These are phyloP conservation scores for Globodera rostochiensis DNA, from an alignment of 1,140 invertebrate species.

Conservation along the genomic window DNA sequence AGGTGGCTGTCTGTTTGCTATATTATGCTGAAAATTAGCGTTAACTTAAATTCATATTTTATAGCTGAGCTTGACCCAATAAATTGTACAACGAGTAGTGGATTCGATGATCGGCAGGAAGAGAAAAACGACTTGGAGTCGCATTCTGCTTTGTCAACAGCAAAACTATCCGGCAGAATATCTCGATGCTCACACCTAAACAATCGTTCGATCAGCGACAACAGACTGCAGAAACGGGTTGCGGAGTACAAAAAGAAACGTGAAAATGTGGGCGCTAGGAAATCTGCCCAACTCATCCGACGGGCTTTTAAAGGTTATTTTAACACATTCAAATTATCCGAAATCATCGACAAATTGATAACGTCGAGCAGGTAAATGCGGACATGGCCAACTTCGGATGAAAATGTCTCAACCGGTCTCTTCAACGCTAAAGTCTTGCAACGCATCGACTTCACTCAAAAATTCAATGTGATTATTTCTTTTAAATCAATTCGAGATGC, in stretches of 20 bases:
- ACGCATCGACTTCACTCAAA: conserved; percentile 19
- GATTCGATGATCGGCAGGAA: not conserved
- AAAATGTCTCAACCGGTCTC: conserved; percentile 24
- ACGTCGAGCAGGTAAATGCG: not conserved
- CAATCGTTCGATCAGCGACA: conserved; percentile 2
- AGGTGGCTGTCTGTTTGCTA: not conserved
- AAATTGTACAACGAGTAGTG: too few species aligned
- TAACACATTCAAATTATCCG: not conserved
- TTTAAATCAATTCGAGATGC: not conserved
- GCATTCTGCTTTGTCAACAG: not conserved
- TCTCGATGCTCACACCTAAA: not conserved
- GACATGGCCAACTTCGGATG: not conserved
- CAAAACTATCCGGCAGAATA: not conserved
- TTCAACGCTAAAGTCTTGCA: conserved; percentile 13
- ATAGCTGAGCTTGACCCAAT: too few species aligned
- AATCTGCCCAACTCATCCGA: conserved; percentile 29
- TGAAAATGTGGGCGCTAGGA: conserved; percentile 26
- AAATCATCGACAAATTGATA: not conserved
- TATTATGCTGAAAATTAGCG: too few species aligned
- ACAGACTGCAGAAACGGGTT: not conserved
- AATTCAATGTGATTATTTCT: conserved; percentile 17
- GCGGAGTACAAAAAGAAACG: conserved; percentile 9
- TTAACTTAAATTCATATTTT: too few species aligned
- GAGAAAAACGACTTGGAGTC: conserved; percentile 2
- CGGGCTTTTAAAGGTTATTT: conserved; percentile 27